Percentiles rank a stretch among this genome's conserved stretches.
These are phyloP conservation scores for Lordiphosa stackelbergi DNA, from an alignment of 1,140 invertebrate species.

Conservation along the genomic window DNA sequence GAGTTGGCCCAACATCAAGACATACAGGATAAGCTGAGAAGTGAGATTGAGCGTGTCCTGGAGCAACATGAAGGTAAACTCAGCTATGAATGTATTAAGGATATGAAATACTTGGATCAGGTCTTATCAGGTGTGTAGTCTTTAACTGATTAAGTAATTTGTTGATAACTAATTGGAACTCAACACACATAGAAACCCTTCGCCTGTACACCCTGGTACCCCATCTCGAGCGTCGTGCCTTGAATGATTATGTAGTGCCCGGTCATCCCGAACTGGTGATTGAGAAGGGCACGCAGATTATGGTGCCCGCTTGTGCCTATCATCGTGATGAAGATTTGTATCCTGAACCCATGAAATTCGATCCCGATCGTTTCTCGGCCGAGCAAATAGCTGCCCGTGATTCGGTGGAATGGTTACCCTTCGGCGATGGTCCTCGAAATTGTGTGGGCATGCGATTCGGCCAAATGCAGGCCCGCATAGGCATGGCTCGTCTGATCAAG, in stretches of 20 bases:
- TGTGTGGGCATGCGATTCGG: constrained; percentile 78
- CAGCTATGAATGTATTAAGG: constrained; percentile 79
- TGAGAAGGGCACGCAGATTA: constrained; percentile 80
- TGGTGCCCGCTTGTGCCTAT: constrained; percentile 80
- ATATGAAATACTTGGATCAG: constrained; percentile 80
- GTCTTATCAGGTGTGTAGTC: constrained; percentile 51
- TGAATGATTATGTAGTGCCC: constrained; percentile 80
- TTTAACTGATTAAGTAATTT: accelerated
- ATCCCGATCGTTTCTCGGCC: constrained; percentile 80
- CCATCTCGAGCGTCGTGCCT: constrained; percentile 80
- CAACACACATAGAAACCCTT: constrained; percentile 79
- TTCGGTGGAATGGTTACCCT: constrained; percentile 80
- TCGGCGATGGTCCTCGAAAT: constrained; percentile 81
- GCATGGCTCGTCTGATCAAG: constrained; percentile 72
- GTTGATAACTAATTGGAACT: neutral
- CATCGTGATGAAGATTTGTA: constrained; percentile 80
- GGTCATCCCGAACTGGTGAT: constrained; percentile 79
- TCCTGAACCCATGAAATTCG: constrained; percentile 79
- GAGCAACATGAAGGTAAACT: constrained; percentile 78
- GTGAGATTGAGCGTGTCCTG: constrained; percentile 78
- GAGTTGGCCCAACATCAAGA: constrained; percentile 77
- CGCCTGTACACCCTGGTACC: constrained; percentile 82
- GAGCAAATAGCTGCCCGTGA: constrained; percentile 72
- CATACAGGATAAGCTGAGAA: constrained; percentile 77
- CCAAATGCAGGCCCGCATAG: constrained; percentile 76